Conservation (phyloP, 92 coral and sea anemone species). For the Metridium senile region DNA sequence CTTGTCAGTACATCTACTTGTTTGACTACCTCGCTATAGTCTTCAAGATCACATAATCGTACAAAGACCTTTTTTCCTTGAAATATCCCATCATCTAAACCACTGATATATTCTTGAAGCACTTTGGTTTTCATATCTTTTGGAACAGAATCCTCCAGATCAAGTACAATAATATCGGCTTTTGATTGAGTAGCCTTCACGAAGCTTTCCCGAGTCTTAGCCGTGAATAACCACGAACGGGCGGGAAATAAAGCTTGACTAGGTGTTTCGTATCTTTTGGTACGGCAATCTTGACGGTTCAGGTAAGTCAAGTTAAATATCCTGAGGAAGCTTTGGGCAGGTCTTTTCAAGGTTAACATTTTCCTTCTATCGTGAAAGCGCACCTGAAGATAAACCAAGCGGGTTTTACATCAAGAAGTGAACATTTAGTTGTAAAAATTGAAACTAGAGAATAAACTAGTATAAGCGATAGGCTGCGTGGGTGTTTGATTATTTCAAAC, state of each 20-base stretch:
- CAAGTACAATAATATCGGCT: conserved; percentile 39
- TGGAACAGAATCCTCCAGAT: conserved; percentile 33
- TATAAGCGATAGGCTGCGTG: no score
- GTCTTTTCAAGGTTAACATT: no score
- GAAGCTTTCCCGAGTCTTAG: conserved; percentile 20
- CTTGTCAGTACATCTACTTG: conserved; percentile 8
- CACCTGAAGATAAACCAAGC: no score
- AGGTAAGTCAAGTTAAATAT: neutral
- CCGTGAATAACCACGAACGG: conserved; percentile 40
- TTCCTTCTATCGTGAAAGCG: no score
- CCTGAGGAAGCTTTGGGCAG: no score
- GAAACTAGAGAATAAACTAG: no score
- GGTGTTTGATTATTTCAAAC: no score
- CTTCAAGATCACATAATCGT: conserved; percentile 17
- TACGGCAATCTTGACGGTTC: neutral
- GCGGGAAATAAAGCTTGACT: neutral
- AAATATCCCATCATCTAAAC: conserved; percentile 8
- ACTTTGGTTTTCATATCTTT: conserved; percentile 10
- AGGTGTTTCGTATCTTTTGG: neutral
- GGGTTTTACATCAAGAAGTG: no score
- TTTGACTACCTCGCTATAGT: conserved; percentile 12
- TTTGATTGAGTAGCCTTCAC: conserved; percentile 27
- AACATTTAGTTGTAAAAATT: no score
- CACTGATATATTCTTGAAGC: conserved; percentile 16
- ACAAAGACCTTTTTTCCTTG: conserved; percentile 18